Base-by-base conservation (phyloP, 2,113 vertebrate genomes). In the Antigone vipio region DNA sequence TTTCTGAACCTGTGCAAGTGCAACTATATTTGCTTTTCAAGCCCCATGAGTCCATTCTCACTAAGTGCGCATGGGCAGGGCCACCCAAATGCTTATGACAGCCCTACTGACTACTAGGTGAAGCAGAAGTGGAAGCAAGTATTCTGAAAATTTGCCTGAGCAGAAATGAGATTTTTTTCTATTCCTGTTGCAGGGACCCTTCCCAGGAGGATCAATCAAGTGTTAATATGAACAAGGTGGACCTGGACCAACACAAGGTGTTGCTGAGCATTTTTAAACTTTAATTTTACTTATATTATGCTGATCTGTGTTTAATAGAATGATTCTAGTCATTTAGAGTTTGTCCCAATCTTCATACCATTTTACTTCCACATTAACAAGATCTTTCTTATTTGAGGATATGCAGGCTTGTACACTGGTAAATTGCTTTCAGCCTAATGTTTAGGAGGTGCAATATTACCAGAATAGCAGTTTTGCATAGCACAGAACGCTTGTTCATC, bases 11-110 rank as follows among this genome's bases (percentile, higher is more conserved):
- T 64, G 4, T 73, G 26, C 53, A 82, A 22, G 4, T 73, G 26
- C 53, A 82, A 22, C 35, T n/a, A 4, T 14, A 38, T 58, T 17
- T 69, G 52, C 18, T 78, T 79, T 77, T 83, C n/a, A 74, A 78
- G 38, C 7, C 45, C 55, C 15, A 1, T 0, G 1, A 52, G 26
- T 30, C 44, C 59, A 11, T 66, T 88, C 42, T 49, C 11, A 24
- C 50, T 14, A 15, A 0, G 0, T 40, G 16, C 0, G 1, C 21
- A 30, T 4, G 14, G 26, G 26, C 27, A 66, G 20, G 18, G 21
- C 58, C n/a, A 78, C 52, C 34, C 16, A 59, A 63, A 63, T 38
- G 21, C 38, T 68, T 59, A 29, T 1, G 1, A 22, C 23, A 56
- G 42, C 7, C 29, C 45, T 55, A 20, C 24, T 67, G 55, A 63